Base-by-base conservation (phyloP, 2,797 vertebrate species). In the Malurus leucopterus region DNA sequence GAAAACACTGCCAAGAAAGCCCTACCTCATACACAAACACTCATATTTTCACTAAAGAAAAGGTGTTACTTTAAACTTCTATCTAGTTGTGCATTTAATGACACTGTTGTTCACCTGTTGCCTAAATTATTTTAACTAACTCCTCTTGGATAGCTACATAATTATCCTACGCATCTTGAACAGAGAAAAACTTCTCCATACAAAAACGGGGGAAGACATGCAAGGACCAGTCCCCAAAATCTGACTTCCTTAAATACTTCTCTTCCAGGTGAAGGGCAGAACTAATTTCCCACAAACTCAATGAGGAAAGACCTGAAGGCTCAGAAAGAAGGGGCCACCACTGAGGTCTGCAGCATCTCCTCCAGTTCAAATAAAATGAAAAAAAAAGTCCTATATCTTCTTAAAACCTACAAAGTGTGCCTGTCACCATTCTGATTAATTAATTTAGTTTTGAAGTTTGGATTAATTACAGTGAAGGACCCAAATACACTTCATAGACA, bases 301-400 rank as follows among this genome's bases (percentile, higher is more conserved):
- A 1, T 3, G 0, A 13, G 20, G 61, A 59, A 73, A 63, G 11
- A 34, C 11, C 41, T 74, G 29, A 47, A 62, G 29, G 23, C 8
- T 88, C 21, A 65, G n/a, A 64, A 69, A 57, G 34, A 51, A 51
- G 12, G 65, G 7, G 13, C 5, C 13, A 34, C 4, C 11, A 53
- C 41, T 41, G 24, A 79, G n/a, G 50, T 24, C 15, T 23, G 3
- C 19, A 72, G 15, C n/a, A 7, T 13, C 7, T 55, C 24, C 55
- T 62, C 26, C 13, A 44, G 14, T 24, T 44, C 3, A 88, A 81
- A 69, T 7, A n/a, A 68, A 50, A 57, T 3, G 0, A 2, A 13
- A 15, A 21, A 41, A 26, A 4, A 21, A 8, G 2, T 4, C 0
- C 1, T 17, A 0, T 22, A 26, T 61, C 18, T 87, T 5, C 23